phyloP scores from a whole-genome alignment of 2,888 invertebrate genomes.

The Parelbella ahira region DNA sequence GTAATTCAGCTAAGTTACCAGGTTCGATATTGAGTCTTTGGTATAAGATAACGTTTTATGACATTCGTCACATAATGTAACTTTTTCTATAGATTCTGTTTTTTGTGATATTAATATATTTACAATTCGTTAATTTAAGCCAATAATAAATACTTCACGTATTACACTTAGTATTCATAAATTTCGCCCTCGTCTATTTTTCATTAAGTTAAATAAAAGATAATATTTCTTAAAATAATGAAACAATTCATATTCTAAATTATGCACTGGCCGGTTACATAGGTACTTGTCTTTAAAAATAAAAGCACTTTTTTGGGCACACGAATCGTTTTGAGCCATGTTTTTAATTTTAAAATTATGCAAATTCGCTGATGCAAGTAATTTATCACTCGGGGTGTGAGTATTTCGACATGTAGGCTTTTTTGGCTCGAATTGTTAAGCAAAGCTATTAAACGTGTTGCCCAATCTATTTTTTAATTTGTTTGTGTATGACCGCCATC shows the following conservation, averaged over 20 bases:
- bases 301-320: conserved; percentile 15
- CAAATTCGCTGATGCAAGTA: conserved; percentile 22
- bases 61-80: no score
- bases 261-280: not conserved
- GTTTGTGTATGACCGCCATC: conserved; percentile 16
- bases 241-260: conserved; percentile 5
- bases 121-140: no score
- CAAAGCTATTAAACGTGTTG: conserved; percentile 21
- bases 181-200: no score
- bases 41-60: no score
- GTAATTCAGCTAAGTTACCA: no score
- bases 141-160: no score
- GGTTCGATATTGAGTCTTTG: no score
- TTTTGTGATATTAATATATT: no score
- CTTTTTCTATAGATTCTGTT: no score
- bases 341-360: conserved; percentile 26
- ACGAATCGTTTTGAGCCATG: conserved; percentile 11
- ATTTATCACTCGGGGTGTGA: conserved; percentile 28
- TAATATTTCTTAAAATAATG: no score
- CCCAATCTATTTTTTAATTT: conserved; percentile 25
- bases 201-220: no score
- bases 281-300: conserved; percentile 2
- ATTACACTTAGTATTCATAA: no score
- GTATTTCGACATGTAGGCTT: conserved; percentile 21
- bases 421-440: conserved; percentile 24